A percentile compares a stretch with the other conserved stretches of the same genome.
Conservation (phyloP, 2,113 vertebrate species). For the Gymnogyps californianus region DNA sequence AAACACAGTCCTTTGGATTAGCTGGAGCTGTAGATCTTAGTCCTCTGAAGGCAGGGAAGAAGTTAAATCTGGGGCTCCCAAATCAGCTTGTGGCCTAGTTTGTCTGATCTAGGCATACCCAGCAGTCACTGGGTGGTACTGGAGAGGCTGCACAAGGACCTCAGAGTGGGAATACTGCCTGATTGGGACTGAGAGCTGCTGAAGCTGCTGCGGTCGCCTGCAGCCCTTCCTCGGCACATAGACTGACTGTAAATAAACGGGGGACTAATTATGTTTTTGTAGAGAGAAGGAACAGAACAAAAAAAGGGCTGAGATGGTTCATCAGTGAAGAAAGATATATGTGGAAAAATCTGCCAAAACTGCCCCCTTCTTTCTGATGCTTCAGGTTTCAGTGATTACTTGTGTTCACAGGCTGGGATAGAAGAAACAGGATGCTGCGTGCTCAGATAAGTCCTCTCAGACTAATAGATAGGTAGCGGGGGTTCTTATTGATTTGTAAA, state of each 20-base stretch:
- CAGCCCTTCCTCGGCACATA: not conserved
- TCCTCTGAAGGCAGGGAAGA: not conserved
- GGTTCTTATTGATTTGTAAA: not conserved
- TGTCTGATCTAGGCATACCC: not conserved
- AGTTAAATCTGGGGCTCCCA: not conserved
- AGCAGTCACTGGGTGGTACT: not conserved
- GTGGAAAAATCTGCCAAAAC: not conserved
- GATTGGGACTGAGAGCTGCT: not conserved
- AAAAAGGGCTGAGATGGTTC: not conserved
- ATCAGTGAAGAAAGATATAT: not conserved
- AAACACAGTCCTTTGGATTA: not conserved
- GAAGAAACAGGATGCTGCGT: not conserved
- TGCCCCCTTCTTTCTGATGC: not conserved
- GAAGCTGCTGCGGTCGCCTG: fast-evolving
- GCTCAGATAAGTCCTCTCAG: not conserved
- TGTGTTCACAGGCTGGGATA: not conserved
- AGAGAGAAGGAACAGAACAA: not conserved
- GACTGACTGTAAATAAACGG: not conserved
- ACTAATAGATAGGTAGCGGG: not conserved
- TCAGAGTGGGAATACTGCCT: not conserved
- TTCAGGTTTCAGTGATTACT: not conserved
- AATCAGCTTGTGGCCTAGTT: not conserved
- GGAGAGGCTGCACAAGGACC: not conserved
- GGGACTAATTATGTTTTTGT: not conserved
- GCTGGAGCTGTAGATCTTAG: not conserved